A percentile compares a stretch with the other conserved stretches of the same genome.
These are phyloP conservation scores for Theocolax elegans DNA, from an alignment of 1,140 invertebrate species.

Conservation along the genomic window DNA sequence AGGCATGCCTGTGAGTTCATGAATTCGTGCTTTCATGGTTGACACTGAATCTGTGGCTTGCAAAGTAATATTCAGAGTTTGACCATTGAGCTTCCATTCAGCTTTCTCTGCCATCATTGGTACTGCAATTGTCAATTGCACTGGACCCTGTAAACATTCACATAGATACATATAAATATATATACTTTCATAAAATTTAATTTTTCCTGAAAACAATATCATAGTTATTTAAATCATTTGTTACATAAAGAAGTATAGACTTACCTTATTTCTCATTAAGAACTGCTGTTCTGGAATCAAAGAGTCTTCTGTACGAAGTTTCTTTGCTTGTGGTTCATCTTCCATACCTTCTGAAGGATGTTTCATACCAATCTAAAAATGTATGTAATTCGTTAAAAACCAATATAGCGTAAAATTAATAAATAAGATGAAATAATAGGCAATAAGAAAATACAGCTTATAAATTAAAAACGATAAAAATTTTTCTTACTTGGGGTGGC, in stretches of 20 bases:
- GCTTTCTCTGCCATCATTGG: constrained; percentile 88
- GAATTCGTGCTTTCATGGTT: constrained; percentile 89
- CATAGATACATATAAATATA: not conserved
- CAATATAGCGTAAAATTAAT: not conserved
- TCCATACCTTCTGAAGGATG: constrained; percentile 68
- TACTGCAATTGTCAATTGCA: constrained; percentile 82
- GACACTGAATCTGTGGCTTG: constrained; percentile 84
- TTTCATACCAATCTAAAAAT: constrained; percentile 63
- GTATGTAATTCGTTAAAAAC: not conserved
- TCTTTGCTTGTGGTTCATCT: constrained; percentile 90
- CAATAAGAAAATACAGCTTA: not conserved
- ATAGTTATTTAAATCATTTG: constrained; percentile 14
- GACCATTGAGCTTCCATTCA: constrained; percentile 97
- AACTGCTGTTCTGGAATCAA: constrained; percentile 90
- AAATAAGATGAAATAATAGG: constrained; percentile 20
- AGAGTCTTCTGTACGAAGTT: constrained; percentile 90
- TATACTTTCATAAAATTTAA: constrained; percentile 1
- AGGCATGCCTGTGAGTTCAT: constrained; percentile 92
- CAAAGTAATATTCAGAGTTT: constrained; percentile 83
- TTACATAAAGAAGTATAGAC: not conserved
- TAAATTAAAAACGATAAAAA: no score
- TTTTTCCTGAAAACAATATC: constrained; percentile 37
- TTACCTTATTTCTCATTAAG: constrained; percentile 75
- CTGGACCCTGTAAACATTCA: constrained; percentile 69
- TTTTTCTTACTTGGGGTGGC: constrained; percentile 50